Percentiles rank a stretch among this genome's conserved stretches.
These are phyloP conservation scores for Zaprionus nigranus DNA, from an alignment of 1,140 invertebrate genomes.

Conservation along the genomic window DNA sequence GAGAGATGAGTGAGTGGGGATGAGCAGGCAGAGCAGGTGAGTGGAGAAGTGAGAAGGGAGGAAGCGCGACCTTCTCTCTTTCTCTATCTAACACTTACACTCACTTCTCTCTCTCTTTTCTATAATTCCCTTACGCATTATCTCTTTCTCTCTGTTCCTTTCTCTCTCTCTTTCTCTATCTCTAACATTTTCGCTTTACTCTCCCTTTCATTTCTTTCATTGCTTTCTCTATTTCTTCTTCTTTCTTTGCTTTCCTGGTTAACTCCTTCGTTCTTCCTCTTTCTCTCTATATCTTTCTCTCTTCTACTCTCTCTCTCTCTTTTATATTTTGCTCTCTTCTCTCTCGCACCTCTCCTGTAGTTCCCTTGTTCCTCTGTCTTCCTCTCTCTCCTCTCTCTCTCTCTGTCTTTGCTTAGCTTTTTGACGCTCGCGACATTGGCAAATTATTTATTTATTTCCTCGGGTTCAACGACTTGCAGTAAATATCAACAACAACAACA, in stretches of 20 bases:
- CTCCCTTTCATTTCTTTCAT: neutral
- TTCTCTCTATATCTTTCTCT: neutral
- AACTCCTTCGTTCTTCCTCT: neutral
- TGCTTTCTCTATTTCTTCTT: no score
- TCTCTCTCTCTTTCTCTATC: no score
- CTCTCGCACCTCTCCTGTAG: no score
- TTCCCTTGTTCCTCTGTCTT: neutral
- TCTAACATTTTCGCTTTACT: neutral
- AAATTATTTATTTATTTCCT: neutral
- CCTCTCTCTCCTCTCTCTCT: neutral
- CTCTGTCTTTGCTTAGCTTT: neutral
- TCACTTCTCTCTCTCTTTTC: no score
- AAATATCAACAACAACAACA: neutral
- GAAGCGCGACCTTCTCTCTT: no score
- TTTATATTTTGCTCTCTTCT: no score
- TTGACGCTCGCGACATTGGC: slow-evolving; percentile 2
- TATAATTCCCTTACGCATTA: no score
- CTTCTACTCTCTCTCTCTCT: neutral
- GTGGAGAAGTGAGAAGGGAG: neutral
- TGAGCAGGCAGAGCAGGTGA: neutral
- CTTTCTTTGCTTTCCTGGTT: neutral
- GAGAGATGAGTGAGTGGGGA: neutral
- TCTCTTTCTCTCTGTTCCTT: neutral
- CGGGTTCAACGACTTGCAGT: slow-evolving; percentile 7
- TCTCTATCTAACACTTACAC: no score